Evolutionary conservation across 2,888 invertebrate genomes (phyloP), one percentile per base, ranked within the genome.

Genomic region (Cheilosia urbana): DNA sequence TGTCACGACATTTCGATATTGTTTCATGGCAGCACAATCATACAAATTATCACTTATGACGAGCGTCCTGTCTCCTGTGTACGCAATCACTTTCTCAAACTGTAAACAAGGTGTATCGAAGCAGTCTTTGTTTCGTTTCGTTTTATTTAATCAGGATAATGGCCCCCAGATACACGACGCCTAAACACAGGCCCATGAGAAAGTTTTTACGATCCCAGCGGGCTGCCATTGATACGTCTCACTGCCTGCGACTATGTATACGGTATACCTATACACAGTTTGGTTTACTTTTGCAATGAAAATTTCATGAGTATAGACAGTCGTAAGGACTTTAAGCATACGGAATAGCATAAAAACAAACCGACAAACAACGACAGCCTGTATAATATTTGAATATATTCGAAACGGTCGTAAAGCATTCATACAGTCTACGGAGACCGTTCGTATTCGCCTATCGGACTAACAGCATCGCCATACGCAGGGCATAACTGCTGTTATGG

Each of bases 101-200:
- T 40, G 69, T 34, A 69, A 69, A 21, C 45, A 57, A 57, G 11
- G 21, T 11, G 15, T 40, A 75, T 40, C 24, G 58, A 21, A 19
- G 42, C 7, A 13, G 42, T 55, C 30, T 69, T 60, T 49, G 51
- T 51, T 65, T 40, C 15, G 4, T 40, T 49, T 17, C 27, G 15
- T 40, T 40, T 60, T 79, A 79, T 79, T 69, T 84, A 84, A 84
- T 84, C 79, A 79, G 75, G 73, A 84, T 75, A 84, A 84, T 84
- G 79, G 78, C 11, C 58, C 73, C 63, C 47, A 53, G 24, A 69
- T 51, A 62, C 73, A 69, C 58, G 79, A 58, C 73, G 24, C 78
- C 68, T 53, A 83, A 78, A 79, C 53, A 68, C 45, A 75, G 63
- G 58, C 58, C 68, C 65, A 6, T 27, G 68, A 75, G 65, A 69